These are phyloP conservation scores for Lophotis ruficrista DNA, from an alignment of 2,113 vertebrate genomes.

Conservation along the genomic window DNA sequence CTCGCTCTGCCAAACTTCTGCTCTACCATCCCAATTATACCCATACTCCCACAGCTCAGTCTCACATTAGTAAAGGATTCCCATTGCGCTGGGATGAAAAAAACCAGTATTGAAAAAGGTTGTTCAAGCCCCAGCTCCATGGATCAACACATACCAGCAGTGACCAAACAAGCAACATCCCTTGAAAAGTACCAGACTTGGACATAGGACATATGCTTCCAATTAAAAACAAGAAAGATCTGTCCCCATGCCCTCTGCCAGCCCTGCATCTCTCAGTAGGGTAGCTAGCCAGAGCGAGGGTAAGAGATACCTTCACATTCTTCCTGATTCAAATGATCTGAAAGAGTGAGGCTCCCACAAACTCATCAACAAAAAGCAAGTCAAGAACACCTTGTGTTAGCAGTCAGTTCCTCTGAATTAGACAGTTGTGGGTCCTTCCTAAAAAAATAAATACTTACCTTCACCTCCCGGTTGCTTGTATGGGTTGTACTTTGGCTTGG, in stretches of 20 bases:
- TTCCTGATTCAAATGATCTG: background rate
- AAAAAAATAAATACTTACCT: constrained; percentile 62
- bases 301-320: background rate
- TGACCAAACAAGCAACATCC: background rate
- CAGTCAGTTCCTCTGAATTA: background rate
- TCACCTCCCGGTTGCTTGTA: constrained; percentile 84
- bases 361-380: background rate
- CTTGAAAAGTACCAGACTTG: background rate
- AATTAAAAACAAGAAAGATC: background rate
- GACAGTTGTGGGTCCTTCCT: background rate
- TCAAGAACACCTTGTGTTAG: background rate
- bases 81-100: background rate
- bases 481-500: constrained; percentile 96
- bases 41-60: background rate
- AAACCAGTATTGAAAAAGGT: background rate
- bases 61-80: background rate
- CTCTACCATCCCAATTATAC: background rate
- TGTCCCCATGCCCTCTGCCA: rapidly evolving
- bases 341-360: background rate
- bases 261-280: background rate
- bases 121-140: background rate
- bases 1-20: background rate
- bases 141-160: background rate
- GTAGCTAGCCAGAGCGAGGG: background rate
- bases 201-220: background rate